Evolutionary conservation across 2,113 vertebrate genomes (phyloP).

Genomic region (Chroicocephalus ridibundus): DNA sequence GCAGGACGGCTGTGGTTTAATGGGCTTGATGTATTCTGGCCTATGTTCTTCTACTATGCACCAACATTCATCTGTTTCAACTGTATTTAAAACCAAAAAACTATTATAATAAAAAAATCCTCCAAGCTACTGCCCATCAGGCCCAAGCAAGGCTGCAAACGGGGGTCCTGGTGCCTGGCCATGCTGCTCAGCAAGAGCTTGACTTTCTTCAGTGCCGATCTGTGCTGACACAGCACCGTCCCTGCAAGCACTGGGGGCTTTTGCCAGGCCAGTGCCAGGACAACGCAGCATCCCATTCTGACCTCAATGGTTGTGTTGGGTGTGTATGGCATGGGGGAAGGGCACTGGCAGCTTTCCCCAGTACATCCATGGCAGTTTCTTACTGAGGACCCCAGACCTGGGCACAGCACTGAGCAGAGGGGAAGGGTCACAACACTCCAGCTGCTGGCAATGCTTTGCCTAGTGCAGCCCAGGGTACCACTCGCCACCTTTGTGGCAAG

Average conservation of each 20-base stretch:
- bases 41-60: neutral
- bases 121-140: neutral
- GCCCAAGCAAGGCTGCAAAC: neutral
- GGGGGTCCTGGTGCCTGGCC: fast-evolving
- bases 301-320: fast-evolving
- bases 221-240: neutral
- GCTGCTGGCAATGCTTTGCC: neutral
- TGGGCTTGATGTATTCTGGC: neutral
- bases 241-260: neutral
- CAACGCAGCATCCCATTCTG: neutral
- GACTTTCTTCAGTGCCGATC: too few species aligned
- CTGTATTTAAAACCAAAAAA: neutral
- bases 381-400: neutral
- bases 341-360: neutral
- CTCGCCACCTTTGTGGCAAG: neutral
- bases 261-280: fast-evolving
- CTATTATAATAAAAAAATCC: neutral
- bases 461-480: neutral
- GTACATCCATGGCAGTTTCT: neutral
- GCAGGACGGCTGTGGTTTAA: neutral
- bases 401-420: neutral
- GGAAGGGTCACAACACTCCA: neutral
- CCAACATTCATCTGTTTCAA: neutral
- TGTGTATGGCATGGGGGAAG: neutral
- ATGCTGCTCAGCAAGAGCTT: neutral